A percentile compares a stretch with the other conserved stretches of the same genome.
phyloP scores from a whole-genome alignment of 2,797 vertebrate genomes.

The Sebastes dallii region DNA sequence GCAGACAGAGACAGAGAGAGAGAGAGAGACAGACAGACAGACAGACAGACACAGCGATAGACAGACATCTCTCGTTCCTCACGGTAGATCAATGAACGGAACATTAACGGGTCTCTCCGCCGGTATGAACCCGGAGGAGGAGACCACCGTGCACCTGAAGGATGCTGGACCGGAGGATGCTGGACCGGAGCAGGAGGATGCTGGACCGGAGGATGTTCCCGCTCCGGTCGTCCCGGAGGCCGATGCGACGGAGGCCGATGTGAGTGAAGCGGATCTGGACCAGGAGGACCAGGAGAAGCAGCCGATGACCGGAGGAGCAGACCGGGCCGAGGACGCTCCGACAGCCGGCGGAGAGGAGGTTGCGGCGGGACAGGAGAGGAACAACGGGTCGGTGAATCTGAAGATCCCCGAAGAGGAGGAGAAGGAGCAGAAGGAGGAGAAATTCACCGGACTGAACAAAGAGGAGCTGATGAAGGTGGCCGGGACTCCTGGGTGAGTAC shows the following conservation, averaged over 20 bases:
- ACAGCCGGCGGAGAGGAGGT: constrained; percentile 14
- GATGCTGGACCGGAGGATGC: no score
- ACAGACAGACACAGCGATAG: no score
- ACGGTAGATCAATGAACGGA: neutral
- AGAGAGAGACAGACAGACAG: no score
- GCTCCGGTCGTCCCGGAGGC: constrained; percentile 54
- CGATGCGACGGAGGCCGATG: constrained; percentile 79
- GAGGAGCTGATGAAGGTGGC: constrained; percentile 90
- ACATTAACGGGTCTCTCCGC: neutral
- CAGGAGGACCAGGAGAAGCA: constrained; percentile 87
- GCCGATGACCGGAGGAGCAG: constrained; percentile 79
- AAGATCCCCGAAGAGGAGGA: constrained; percentile 81
- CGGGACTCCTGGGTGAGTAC: constrained; percentile 82
- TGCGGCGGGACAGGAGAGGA: constrained; percentile 62
- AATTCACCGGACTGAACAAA: constrained; percentile 89
- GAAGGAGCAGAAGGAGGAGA: constrained; percentile 66
- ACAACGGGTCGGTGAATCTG: constrained; percentile 87
- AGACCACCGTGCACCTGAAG: constrained; percentile 55
- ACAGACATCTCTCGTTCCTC: neutral
- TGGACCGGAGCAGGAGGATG: constrained; percentile 15
- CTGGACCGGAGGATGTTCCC: constrained; percentile 11
- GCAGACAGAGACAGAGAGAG: neutral
- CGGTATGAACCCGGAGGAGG: constrained; percentile 56
- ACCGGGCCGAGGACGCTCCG: constrained; percentile 31
- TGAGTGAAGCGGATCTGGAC: constrained; percentile 90